These are phyloP conservation scores for Leptinotarsa texana DNA, from an alignment of 1,140 invertebrate genomes.

Conservation along the genomic window DNA sequence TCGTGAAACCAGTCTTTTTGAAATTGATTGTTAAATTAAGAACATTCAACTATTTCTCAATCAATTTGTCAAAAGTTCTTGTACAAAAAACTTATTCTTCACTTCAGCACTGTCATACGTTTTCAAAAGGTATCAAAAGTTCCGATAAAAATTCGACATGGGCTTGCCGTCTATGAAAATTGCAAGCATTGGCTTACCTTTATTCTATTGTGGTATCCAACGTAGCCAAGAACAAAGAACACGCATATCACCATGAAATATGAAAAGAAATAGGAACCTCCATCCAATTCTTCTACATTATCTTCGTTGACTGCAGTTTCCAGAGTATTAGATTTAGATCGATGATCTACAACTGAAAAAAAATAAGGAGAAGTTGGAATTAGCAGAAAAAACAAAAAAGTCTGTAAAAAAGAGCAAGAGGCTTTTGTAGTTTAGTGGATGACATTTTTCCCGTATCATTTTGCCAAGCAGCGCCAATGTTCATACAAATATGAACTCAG, in stretches of 20 bases:
- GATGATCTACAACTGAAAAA: not conserved
- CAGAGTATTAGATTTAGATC: slow-evolving; percentile 29
- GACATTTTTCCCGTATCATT: too few species aligned
- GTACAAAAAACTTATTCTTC: not conserved
- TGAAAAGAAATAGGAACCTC: slow-evolving; percentile 66
- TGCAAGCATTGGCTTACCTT: slow-evolving; percentile 58
- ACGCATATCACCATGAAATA: slow-evolving; percentile 67
- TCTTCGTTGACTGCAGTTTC: slow-evolving; percentile 20
- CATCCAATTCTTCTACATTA: slow-evolving; percentile 37
- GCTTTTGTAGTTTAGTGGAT: not conserved
- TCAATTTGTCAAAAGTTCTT: not conserved
- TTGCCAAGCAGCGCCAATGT: too few species aligned
- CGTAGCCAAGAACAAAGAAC: slow-evolving; percentile 63
- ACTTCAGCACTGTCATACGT: not conserved
- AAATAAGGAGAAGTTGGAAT: not conserved
- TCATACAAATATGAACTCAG: too few species aligned
- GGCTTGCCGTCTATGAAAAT: too few species aligned
- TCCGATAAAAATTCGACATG: too few species aligned
- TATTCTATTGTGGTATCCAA: slow-evolving; percentile 71
- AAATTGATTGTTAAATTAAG: too few species aligned
- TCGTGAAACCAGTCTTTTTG: too few species aligned
- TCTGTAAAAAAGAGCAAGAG: not conserved
- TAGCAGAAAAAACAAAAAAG: not conserved
- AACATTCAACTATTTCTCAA: too few species aligned
- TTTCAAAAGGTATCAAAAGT: too few species aligned